Conservation (phyloP, 2,113 vertebrate genomes). For the Sinocyclocheilus maitianheensis region DNA sequence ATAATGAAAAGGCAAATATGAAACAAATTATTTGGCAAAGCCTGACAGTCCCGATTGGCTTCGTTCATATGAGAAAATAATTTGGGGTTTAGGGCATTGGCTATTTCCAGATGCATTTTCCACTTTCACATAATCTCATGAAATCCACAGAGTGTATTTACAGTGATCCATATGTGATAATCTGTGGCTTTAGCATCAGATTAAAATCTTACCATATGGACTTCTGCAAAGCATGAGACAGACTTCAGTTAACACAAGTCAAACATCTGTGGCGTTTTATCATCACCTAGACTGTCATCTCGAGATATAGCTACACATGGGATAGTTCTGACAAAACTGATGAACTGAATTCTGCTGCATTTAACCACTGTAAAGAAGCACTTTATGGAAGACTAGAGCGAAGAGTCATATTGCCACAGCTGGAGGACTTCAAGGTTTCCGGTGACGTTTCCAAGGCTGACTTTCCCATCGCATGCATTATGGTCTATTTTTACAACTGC, state of each 20-base stretch:
- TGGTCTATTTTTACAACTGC: constrained; percentile 73
- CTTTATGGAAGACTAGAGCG: constrained; percentile 52
- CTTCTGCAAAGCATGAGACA: not conserved
- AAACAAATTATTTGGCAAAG: constrained; percentile 21
- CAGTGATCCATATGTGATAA: constrained; percentile 39
- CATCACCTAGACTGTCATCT: constrained; percentile 17
- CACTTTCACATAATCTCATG: constrained; percentile 14
- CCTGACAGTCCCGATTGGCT: constrained; percentile 4
- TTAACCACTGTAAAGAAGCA: constrained; percentile 44
- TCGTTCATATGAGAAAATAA: constrained; percentile 29
- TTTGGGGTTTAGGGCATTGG: constrained; percentile 7
- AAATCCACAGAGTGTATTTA: constrained; percentile 40
- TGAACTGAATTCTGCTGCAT: not conserved
- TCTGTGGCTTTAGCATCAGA: constrained; percentile 29
- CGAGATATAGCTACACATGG: not conserved
- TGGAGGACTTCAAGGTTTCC: constrained; percentile 74
- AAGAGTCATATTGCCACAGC: constrained; percentile 65
- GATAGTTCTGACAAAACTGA: not conserved
- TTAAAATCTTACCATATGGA: constrained; percentile 36
- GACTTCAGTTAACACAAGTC: not conserved
- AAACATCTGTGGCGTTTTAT: constrained; percentile 17
- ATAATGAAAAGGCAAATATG: constrained; percentile 25
- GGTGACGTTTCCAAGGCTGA: constrained; percentile 72
- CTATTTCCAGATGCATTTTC: constrained; percentile 28
- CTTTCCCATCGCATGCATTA: constrained; percentile 74